Evolutionary conservation across 2,888 invertebrate species (phyloP).

Genomic region (Netelia melanura): DNA sequence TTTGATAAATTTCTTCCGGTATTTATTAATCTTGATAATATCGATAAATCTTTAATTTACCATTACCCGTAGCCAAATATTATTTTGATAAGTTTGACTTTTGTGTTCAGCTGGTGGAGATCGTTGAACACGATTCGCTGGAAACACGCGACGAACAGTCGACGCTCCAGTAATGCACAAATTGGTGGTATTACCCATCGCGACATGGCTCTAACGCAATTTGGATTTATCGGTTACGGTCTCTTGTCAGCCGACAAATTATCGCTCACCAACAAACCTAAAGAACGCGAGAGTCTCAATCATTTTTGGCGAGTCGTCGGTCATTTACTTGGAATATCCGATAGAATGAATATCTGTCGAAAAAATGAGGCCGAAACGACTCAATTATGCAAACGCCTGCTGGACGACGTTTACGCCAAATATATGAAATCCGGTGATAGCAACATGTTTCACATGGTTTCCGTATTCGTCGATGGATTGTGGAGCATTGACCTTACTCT

Average conservation of each 20-base stretch:
- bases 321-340: constrained; percentile 91
- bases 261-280: constrained; percentile 87
- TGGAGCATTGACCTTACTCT: constrained; percentile 88
- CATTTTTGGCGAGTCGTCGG: constrained; percentile 95
- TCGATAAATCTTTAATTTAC: no score
- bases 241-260: constrained; percentile 87
- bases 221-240: constrained; percentile 92
- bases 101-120: constrained; percentile 87
- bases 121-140: constrained; percentile 88
- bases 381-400: constrained; percentile 85
- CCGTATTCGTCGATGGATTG: constrained; percentile 88
- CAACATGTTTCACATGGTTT: constrained; percentile 88
- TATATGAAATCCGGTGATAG: constrained; percentile 86
- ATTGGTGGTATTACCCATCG: constrained; percentile 89
- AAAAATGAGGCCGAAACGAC: constrained; percentile 87
- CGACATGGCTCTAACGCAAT: constrained; percentile 93
- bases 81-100: not conserved
- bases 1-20: not conserved
- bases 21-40: no score
- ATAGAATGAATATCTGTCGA: constrained; percentile 91
- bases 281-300: constrained; percentile 89
- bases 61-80: no score
- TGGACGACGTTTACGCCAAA: constrained; percentile 87
- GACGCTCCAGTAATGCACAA: constrained; percentile 82
- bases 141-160: constrained; percentile 88